phyloP scores from a whole-genome alignment of 2,113 vertebrate species.

The Galeopterus variegatus region DNA sequence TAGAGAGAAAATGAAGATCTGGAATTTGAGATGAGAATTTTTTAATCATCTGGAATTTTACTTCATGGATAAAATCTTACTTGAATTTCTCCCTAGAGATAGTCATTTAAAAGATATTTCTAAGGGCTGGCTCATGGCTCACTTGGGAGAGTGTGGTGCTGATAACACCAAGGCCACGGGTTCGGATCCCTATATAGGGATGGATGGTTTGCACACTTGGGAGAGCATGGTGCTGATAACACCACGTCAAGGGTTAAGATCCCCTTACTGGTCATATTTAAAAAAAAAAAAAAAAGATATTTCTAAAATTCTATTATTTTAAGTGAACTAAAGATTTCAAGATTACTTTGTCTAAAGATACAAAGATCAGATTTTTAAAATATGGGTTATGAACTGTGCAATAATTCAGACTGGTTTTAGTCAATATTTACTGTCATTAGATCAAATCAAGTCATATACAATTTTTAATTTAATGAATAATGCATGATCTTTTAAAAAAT shows the following conservation, averaged over 20 bases:
- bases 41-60: slow-evolving; percentile 72
- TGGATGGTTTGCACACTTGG: too few relatives aligned
- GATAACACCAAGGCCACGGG: too few relatives aligned
- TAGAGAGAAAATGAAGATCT: slow-evolving; percentile 54
- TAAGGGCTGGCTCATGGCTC: not conserved
- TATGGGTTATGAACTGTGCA: not conserved
- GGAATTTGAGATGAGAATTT: slow-evolving; percentile 69
- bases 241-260: too few relatives aligned
- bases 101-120: slow-evolving; percentile 58
- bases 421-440: not conserved
- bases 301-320: slow-evolving; percentile 48
- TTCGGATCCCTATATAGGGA: too few relatives aligned
- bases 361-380: slow-evolving; percentile 19
- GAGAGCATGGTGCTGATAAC: too few relatives aligned
- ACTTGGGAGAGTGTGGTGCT: too few relatives aligned
- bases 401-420: not conserved
- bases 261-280: too few relatives aligned
- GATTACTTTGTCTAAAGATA: slow-evolving; percentile 57
- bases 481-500: not conserved
- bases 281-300: not conserved
- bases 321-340: slow-evolving; percentile 26
- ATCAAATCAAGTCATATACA: not conserved
- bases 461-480: not conserved
- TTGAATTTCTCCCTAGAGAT: not conserved
- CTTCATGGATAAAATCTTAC: slow-evolving; percentile 13